These are phyloP conservation scores for Ispidina picta DNA, from an alignment of 2,797 vertebrate species.

Conservation along the genomic window DNA sequence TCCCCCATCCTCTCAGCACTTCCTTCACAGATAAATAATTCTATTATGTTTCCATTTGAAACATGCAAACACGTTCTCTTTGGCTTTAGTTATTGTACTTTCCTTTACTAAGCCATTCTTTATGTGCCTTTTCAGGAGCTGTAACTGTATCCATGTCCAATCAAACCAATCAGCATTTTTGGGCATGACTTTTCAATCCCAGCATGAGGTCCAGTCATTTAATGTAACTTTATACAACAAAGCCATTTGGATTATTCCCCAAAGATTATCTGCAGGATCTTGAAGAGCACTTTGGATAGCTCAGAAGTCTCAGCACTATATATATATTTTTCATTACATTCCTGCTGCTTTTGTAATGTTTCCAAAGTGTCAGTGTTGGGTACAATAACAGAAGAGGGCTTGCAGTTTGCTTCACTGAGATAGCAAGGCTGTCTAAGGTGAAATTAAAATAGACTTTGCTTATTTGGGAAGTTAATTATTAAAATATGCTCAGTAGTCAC, in stretches of 20 bases:
- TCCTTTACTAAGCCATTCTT: neutral
- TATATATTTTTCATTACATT: conserved; percentile 50
- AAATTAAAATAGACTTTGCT: conserved; percentile 51
- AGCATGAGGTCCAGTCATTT: neutral
- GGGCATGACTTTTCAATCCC: conserved; percentile 19
- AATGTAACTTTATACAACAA: neutral
- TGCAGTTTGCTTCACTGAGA: neutral
- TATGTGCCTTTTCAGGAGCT: neutral
- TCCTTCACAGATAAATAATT: conserved; percentile 12
- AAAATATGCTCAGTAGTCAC: conserved; percentile 4
- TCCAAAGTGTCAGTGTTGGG: conserved; percentile 3
- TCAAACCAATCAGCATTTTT: conserved; percentile 11
- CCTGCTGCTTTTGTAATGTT: conserved; percentile 45
- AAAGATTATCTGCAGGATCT: conserved; percentile 35
- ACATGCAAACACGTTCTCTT: neutral
- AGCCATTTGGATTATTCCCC: conserved; percentile 40
- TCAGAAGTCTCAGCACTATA: neutral
- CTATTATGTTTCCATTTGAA: neutral
- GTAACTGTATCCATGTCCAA: neutral
- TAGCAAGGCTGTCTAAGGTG: conserved; percentile 13
- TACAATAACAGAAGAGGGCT: neutral
- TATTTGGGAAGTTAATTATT: conserved; percentile 60
- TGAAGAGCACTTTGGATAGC: conserved; percentile 37
- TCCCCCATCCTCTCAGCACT: neutral
- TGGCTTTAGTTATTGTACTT: neutral